Base-by-base conservation (phyloP, 2,888 invertebrate genomes). In the Catocala sponsa region DNA sequence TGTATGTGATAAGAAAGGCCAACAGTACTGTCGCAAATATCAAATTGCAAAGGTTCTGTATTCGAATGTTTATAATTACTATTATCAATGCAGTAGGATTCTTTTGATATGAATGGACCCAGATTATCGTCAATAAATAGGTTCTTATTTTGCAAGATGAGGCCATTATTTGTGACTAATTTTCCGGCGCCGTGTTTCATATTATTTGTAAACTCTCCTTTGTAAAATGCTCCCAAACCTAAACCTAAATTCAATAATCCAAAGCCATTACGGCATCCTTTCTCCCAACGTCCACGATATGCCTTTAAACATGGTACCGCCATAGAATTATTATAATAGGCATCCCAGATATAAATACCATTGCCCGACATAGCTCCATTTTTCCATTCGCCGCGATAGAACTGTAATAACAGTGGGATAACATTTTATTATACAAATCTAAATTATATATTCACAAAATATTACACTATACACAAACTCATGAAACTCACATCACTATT, bases 381-480 rank as follows among this genome's bases (percentile, higher is more conserved):
- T 72, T 88, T 85, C 96, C 96, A 96, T 67, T 94, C 91, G 0
- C 96, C 96, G 64, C 86, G 91, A 79, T 96, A 96, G 82, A 93
- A 94, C 95, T 95, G 72, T 44, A 86, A 59, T 48, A 55, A 53
- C 33, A 50, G 9, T 10, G 4, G 10, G 7, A 10, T 50, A 50
- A 38, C 38, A 38, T 38, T 25, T 25, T 25, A 25, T 25, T 25
- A 25, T 25, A 25, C 25, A 25, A 25, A 25, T 25, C 25, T 25
- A 25, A 25, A 25, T 2, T 25, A 25, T 25, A 25, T 25, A 25
- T 25, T 25, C 1, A 25, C 25, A 25, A 25, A 25, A 25, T 25
- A 38, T 6, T 38, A 38, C 2, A 38, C 6, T 38, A 9, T 47
- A 47, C 2, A 10, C 6, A 15, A 25, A 25, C 2, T 25, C 47